These are phyloP conservation scores for Nymphalis c-album DNA, from an alignment of 2,888 invertebrate genomes.

Conservation along the genomic window DNA sequence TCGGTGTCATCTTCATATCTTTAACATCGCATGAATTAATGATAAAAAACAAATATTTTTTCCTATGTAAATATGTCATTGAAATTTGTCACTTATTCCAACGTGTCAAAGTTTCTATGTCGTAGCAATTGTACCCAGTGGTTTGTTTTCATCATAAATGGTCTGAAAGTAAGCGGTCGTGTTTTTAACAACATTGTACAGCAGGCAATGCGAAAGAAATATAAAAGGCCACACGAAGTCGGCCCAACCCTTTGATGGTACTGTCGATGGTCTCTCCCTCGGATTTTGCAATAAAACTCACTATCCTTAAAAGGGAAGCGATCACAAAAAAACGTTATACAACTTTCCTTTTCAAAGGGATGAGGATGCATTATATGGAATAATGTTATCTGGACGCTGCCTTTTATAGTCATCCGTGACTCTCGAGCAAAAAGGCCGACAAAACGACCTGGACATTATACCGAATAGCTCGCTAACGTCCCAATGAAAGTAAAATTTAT, in stretches of 20 bases:
- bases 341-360: conserved; percentile 79
- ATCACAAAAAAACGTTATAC: conserved; percentile 71
- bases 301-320: conserved; percentile 67
- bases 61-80: too few species aligned
- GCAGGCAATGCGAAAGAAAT: conserved; percentile 44
- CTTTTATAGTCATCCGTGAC: conserved; percentile 63
- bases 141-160: conserved; percentile 6
- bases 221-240: conserved; percentile 56
- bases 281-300: conserved; percentile 68
- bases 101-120: not conserved
- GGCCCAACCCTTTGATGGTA: conserved; percentile 64
- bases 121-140: not conserved
- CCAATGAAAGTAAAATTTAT: conserved; percentile 72
- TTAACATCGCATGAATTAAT: too few species aligned
- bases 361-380: conserved; percentile 68
- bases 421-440: conserved; percentile 62
- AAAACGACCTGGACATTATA: conserved; percentile 65
- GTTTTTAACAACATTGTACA: conserved; percentile 15
- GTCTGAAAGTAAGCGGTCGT: conserved; percentile 10
- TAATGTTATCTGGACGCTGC: conserved; percentile 78
- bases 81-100: too few species aligned
- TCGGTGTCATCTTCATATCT: conserved; percentile 20
- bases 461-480: conserved; percentile 64
- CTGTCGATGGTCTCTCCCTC: conserved; percentile 48
- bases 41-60: too few species aligned